Conservation (phyloP, 1,140 invertebrate genomes). For the Bombus confusus region DNA sequence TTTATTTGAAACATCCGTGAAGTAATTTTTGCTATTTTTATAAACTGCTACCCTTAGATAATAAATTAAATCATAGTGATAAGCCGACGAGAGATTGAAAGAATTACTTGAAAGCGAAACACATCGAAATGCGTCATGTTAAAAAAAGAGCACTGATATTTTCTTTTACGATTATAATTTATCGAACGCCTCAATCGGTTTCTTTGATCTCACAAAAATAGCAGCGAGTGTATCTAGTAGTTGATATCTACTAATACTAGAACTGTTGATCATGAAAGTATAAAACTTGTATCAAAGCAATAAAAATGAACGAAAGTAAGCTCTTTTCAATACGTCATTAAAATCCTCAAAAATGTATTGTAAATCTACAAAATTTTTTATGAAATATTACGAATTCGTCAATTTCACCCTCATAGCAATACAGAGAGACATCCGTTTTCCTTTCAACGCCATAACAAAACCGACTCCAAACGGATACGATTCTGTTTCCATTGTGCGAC, state of each 20-base stretch:
- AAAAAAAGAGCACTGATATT: too few species aligned
- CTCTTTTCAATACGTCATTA: too few species aligned
- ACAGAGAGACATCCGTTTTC: background rate
- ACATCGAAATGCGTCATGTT: background rate
- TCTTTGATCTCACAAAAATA: too few species aligned
- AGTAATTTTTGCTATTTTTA: background rate
- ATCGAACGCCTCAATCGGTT: too few species aligned
- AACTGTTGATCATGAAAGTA: background rate
- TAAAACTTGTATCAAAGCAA: background rate
- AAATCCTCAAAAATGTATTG: background rate
- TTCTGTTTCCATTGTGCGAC: slow-evolving; percentile 15
- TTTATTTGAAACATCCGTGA: background rate
- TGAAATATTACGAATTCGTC: too few species aligned
- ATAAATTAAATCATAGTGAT: background rate
- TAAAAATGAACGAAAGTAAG: background rate
- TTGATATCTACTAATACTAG: background rate
- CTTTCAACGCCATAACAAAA: background rate
- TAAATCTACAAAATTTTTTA: background rate
- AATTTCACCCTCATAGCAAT: background rate
- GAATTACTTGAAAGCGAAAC: background rate
- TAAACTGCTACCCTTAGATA: background rate
- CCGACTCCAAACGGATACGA: background rate
- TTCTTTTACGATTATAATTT: background rate
- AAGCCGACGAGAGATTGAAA: background rate
- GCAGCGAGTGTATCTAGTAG: too few species aligned